Evolutionary conservation across 1,140 invertebrate species (phyloP).

Genomic region (Drosophila burlai): DNA sequence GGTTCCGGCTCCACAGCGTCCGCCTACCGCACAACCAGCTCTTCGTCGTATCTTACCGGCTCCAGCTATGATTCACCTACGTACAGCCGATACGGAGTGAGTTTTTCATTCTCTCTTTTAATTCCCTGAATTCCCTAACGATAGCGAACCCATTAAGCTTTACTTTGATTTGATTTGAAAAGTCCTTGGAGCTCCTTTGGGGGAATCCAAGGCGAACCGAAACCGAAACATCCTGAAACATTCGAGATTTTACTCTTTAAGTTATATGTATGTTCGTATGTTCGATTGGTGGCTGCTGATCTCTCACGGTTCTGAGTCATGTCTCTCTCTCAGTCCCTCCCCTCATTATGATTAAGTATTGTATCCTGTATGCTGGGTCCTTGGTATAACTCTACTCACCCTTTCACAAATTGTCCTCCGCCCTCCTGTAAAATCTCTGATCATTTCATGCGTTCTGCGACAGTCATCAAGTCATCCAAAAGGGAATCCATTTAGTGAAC

Average conservation of each 20-base stretch:
- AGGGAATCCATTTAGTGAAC: neutral
- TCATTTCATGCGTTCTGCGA: conserved; percentile 27
- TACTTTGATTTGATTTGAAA: conserved; percentile 5
- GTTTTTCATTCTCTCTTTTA: conserved; percentile 28
- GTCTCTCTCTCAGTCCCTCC: conserved; percentile 12
- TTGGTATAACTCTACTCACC: conserved; percentile 37
- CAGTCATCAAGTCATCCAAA: conserved; percentile 2
- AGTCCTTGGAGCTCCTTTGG: neutral
- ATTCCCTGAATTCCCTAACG: neutral
- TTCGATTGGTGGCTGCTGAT: conserved; percentile 46
- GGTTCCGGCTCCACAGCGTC: conserved; percentile 51
- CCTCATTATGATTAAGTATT: conserved; percentile 13
- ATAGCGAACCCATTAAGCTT: conserved; percentile 16
- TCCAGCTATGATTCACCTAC: conserved; percentile 80
- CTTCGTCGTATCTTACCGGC: conserved; percentile 65
- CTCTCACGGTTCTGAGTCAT: conserved; percentile 33
- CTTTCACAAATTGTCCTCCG: neutral
- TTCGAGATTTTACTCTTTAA: conserved; percentile 26
- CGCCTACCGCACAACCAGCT: conserved; percentile 64
- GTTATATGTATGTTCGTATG: conserved; percentile 25
- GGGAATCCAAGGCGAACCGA: conserved; percentile 5
- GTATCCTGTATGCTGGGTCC: conserved; percentile 38
- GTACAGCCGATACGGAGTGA: conserved; percentile 83
- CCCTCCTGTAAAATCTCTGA: neutral
- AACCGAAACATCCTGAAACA: conserved; percentile 21